These are phyloP conservation scores for Ophiothrix spiculata DNA, from an alignment of 35 echinoderm and acorn worm genomes.

Conservation along the genomic window DNA sequence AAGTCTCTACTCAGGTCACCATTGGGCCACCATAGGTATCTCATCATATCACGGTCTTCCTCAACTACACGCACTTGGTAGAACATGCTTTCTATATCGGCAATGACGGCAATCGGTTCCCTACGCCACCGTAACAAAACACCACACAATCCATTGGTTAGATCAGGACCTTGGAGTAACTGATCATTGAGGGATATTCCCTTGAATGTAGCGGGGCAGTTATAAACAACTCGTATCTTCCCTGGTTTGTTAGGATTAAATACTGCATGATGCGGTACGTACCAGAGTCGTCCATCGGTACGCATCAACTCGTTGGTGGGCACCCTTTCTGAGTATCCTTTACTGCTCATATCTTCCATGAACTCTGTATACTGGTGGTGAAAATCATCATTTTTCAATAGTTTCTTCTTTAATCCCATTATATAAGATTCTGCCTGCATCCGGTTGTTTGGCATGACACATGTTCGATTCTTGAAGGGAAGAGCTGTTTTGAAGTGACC, in stretches of 20 bases:
- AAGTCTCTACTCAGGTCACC: conserved; percentile 17
- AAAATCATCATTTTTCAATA: conserved; percentile 16
- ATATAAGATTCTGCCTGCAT: background rate
- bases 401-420: conserved; percentile 36
- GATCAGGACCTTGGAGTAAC: conserved; percentile 64
- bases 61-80: background rate
- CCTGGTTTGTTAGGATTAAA: conserved; percentile 47
- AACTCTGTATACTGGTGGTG: conserved; percentile 26
- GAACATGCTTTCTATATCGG: conserved; percentile 33
- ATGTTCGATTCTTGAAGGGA: background rate
- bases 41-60: background rate
- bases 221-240: conserved; percentile 61
- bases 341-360: conserved; percentile 29
- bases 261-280: conserved; percentile 61
- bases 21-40: conserved; percentile 45
- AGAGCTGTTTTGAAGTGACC: background rate
- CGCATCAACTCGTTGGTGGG: conserved; percentile 6
- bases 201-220: conserved; percentile 46
- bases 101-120: conserved; percentile 28
- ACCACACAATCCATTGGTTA: conserved; percentile 58
- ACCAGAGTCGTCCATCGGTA: conserved; percentile 49
- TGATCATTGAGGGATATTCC: conserved; percentile 58
- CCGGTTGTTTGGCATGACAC: conserved; percentile 13
- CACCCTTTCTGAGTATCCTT: conserved; percentile 38
- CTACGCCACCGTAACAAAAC: conserved; percentile 26